Conservation (phyloP, 2,888 invertebrate species). For the Auanema sp. region DNA sequence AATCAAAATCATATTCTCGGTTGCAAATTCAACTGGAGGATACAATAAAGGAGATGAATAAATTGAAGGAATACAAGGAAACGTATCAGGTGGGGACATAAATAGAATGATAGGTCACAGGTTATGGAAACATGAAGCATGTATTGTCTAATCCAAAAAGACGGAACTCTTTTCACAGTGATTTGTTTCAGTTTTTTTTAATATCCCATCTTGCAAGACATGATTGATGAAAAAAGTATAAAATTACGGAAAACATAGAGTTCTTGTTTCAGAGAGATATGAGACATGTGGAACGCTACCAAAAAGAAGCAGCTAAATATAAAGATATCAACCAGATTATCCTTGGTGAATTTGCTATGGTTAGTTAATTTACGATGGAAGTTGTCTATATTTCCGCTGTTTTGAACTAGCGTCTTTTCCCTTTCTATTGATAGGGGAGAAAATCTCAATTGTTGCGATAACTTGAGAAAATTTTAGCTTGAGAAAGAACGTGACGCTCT, state of each 20-base stretch:
- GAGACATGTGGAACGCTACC: constrained; percentile 31
- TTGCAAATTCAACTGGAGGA: constrained; percentile 28
- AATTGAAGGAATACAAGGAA: constrained; percentile 32
- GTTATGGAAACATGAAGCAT: background rate
- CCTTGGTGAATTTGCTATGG: constrained; percentile 36
- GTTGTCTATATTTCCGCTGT: too few relatives aligned
- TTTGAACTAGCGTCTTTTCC: background rate
- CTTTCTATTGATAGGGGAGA: too few relatives aligned
- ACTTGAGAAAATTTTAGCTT: constrained; percentile 17
- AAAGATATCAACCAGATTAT: constrained; percentile 47
- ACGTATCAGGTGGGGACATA: constrained; percentile 23
- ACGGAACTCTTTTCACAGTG: too few relatives aligned
- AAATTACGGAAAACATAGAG: background rate
- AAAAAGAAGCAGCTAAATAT: constrained; percentile 39
- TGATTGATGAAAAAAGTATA: background rate
- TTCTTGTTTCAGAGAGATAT: constrained; percentile 30
- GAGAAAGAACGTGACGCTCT: constrained; percentile 41
- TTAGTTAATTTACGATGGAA: background rate
- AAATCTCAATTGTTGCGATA: too few relatives aligned
- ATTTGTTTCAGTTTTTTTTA: too few relatives aligned
- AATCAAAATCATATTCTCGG: constrained; percentile 24
- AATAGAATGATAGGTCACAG: background rate
- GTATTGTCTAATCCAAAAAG: background rate
- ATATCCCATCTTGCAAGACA: too few relatives aligned
- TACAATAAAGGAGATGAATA: constrained; percentile 27